Evolutionary conservation across 1,140 invertebrate genomes (phyloP).

Genomic region (Listronotus oregonensis): DNA sequence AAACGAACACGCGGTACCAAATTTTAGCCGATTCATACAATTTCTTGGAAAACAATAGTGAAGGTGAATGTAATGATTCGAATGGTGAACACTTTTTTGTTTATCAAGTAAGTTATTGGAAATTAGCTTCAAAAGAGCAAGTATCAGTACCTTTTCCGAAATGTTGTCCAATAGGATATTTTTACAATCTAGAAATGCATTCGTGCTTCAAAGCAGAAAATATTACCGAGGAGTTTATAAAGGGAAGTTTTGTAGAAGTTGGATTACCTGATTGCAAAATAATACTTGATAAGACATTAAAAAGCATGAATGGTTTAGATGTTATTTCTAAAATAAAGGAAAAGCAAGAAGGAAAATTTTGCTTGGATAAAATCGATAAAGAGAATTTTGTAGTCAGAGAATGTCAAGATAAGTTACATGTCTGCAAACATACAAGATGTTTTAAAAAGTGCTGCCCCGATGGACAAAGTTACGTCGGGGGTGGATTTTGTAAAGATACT

Average conservation of each 20-base stretch:
- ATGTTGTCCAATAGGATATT: constrained; percentile 42
- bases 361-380: constrained; percentile 34
- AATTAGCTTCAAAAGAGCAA: background rate
- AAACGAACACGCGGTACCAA: constrained; percentile 6
- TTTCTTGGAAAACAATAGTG: constrained; percentile 7
- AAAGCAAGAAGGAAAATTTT: constrained; percentile 21
- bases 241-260: constrained; percentile 35
- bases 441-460: constrained; percentile 46
- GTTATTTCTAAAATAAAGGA: constrained; percentile 11
- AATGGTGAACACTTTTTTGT: constrained; percentile 6
- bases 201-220: constrained; percentile 29
- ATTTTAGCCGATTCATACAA: background rate
- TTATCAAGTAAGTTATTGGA: constrained; percentile 6
- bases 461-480: constrained; percentile 45
- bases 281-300: constrained; percentile 34
- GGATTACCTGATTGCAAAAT: constrained; percentile 40
- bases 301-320: constrained; percentile 4
- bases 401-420: constrained; percentile 30
- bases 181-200: constrained; percentile 38
- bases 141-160: constrained; percentile 35
- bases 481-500: constrained; percentile 39
- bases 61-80: constrained; percentile 18
- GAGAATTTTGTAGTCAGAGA: constrained; percentile 33
- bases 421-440: constrained; percentile 38
- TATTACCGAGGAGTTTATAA: constrained; percentile 18